Evolutionary conservation across 2,888 invertebrate genomes (phyloP).

Genomic region (Epinotia brunnichana): DNA sequence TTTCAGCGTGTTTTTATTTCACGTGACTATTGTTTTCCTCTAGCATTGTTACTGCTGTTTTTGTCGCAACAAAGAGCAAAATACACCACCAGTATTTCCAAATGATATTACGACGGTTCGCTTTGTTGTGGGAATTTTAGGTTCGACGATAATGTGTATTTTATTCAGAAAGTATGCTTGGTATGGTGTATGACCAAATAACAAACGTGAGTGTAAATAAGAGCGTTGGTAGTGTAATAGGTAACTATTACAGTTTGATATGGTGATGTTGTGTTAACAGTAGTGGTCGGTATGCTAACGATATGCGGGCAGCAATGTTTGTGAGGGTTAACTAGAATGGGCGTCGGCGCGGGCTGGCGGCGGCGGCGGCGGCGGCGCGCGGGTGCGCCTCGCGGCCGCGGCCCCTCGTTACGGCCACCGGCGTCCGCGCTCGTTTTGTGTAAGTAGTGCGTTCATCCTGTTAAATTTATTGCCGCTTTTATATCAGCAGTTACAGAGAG

Average conservation of each 20-base stretch:
- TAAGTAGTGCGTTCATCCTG: slow-evolving; percentile 84
- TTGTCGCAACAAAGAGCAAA: slow-evolving; percentile 45
- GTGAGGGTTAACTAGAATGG: slow-evolving; percentile 32
- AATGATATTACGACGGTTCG: slow-evolving; percentile 41
- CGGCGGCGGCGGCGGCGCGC: slow-evolving; percentile 62
- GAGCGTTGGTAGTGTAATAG: slow-evolving; percentile 23
- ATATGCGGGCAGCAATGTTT: slow-evolving; percentile 39
- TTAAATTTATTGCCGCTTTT: slow-evolving; percentile 84
- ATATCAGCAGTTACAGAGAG: slow-evolving; percentile 82
- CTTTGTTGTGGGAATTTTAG: slow-evolving; percentile 39
- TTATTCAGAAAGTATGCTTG: slow-evolving; percentile 23
- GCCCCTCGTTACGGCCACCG: slow-evolving; percentile 76
- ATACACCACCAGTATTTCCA: slow-evolving; percentile 38
- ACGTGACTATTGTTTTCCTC: slow-evolving; percentile 66
- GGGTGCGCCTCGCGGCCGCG: slow-evolving; percentile 59
- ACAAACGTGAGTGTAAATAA: not conserved
- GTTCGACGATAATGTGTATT: slow-evolving; percentile 37
- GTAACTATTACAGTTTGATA: slow-evolving; percentile 29
- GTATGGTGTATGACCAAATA: too few relatives aligned
- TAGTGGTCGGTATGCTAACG: slow-evolving; percentile 32
- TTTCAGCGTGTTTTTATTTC: slow-evolving; percentile 60
- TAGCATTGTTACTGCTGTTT: slow-evolving; percentile 51
- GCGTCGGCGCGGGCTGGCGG: slow-evolving; percentile 50
- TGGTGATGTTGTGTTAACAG: slow-evolving; percentile 29
- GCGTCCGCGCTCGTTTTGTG: slow-evolving; percentile 76